Percentiles rank a stretch among this genome's conserved stretches.
Evolutionary conservation across 2,797 vertebrate genomes (phyloP).

Genomic region (Microctenopoma lineatum): DNA sequence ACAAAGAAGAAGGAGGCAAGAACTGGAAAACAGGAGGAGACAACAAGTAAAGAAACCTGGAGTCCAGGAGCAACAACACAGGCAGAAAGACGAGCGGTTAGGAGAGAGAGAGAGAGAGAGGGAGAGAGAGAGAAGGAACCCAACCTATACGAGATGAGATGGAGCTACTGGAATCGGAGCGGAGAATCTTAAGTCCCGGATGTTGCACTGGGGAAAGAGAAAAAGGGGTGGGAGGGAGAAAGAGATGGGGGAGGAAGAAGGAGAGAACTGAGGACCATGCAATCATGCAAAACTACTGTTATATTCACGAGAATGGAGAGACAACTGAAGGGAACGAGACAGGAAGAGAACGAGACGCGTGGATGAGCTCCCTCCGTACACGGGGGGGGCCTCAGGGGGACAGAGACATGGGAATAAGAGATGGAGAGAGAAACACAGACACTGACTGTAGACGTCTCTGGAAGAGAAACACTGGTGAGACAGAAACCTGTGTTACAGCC

Average conservation of each 20-base stretch:
- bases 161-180: slow-evolving; percentile 95
- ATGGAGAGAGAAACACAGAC: slow-evolving; percentile 29
- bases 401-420: slow-evolving; percentile 13
- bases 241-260: slow-evolving; percentile 64
- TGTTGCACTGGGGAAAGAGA: slow-evolving; percentile 92
- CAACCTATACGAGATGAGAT: slow-evolving; percentile 97
- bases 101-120: slow-evolving; percentile 44
- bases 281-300: slow-evolving; percentile 81
- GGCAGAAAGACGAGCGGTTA: slow-evolving; percentile 38
- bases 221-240: slow-evolving; percentile 67
- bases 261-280: slow-evolving; percentile 86
- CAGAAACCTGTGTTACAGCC: no score
- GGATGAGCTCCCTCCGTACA: slow-evolving; percentile 20
- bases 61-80: slow-evolving; percentile 25
- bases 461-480: slow-evolving; percentile 32
- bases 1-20: slow-evolving; percentile 27
- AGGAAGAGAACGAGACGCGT: slow-evolving; percentile 36
- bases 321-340: not conserved
- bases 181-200: slow-evolving; percentile 95
- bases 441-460: slow-evolving; percentile 37
- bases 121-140: slow-evolving; percentile 63
- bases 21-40: slow-evolving; percentile 1
- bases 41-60: slow-evolving; percentile 7
- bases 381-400: slow-evolving; percentile 7
- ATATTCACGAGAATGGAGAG: slow-evolving; percentile 44